phyloP scores from a whole-genome alignment of 2,113 vertebrate species.

The Alectura lathami region DNA sequence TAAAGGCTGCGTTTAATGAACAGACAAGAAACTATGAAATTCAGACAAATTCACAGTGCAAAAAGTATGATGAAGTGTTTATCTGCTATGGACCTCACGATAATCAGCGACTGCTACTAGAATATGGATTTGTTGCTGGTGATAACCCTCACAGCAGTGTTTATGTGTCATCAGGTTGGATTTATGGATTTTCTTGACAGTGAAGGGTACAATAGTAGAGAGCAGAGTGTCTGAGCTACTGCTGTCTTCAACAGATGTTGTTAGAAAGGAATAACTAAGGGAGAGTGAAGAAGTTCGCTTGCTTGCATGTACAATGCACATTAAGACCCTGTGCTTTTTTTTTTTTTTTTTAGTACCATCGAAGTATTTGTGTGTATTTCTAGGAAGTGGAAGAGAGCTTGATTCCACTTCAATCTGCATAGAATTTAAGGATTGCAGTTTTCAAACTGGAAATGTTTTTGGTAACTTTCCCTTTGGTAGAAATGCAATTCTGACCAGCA shows the following conservation, averaged over 20 bases:
- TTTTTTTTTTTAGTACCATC: not conserved
- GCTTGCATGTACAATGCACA: not conserved
- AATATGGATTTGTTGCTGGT: slow-evolving; percentile 88
- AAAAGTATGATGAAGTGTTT: slow-evolving; percentile 81
- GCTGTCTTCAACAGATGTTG: not conserved
- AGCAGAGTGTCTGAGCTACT: not conserved
- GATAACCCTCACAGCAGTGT: slow-evolving; percentile 89
- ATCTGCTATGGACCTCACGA: slow-evolving; percentile 95
- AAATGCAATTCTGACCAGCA: not conserved
- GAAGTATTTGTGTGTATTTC: not conserved
- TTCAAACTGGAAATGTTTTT: not conserved
- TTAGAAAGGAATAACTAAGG: not conserved
- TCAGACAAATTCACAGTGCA: slow-evolving; percentile 66
- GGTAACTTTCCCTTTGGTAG: not conserved
- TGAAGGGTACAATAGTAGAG: not conserved
- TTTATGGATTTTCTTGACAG: not conserved
- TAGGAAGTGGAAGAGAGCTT: not conserved
- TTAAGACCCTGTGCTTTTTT: not conserved
- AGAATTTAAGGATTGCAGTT: not conserved
- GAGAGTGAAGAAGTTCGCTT: not conserved
- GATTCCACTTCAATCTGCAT: not conserved
- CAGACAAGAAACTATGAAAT: slow-evolving; percentile 86
- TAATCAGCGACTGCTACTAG: slow-evolving; percentile 88
- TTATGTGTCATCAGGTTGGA: slow-evolving; percentile 83
- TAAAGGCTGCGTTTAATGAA: slow-evolving; percentile 86